A percentile compares a stretch with the other conserved stretches of the same genome.
Conservation (phyloP, 1,140 invertebrate genomes). For the Maniola jurtina region DNA sequence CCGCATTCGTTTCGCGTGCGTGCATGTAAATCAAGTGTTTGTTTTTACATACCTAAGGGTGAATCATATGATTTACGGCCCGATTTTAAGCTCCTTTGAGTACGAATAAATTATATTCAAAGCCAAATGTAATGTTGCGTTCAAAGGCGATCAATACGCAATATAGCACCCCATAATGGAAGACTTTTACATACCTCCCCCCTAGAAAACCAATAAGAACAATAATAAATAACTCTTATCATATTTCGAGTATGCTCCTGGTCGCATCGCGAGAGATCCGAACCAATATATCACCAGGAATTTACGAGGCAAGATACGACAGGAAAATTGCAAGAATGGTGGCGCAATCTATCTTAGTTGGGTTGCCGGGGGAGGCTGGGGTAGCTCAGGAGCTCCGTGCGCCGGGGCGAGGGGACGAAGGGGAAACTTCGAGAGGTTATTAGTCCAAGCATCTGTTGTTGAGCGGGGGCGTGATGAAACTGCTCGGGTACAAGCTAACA, state of each 20-base stretch:
- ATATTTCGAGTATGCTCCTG: conserved; percentile 80
- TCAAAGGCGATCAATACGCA: conserved; percentile 38
- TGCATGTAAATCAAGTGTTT: conserved; percentile 44
- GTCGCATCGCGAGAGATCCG: conserved; percentile 82
- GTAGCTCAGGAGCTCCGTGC: conserved; percentile 51
- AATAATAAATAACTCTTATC: conserved; percentile 79
- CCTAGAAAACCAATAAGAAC: conserved; percentile 77
- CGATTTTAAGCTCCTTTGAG: conserved; percentile 35
- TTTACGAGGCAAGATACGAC: conserved; percentile 88
- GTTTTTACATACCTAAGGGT: conserved; percentile 41
- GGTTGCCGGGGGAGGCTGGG: conserved; percentile 73
- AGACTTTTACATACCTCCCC: conserved; percentile 59
- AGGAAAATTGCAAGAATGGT: conserved; percentile 89
- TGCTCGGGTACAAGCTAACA: conserved; percentile 75
- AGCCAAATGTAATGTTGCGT: conserved; percentile 17
- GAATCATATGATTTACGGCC: conserved; percentile 42
- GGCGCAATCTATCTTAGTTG: conserved; percentile 86
- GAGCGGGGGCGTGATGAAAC: conserved; percentile 76
- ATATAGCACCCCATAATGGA: conserved; percentile 49
- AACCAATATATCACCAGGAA: conserved; percentile 86
- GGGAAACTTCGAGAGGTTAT: conserved; percentile 80
- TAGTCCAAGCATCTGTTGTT: conserved; percentile 81
- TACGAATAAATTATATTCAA: conserved; percentile 33
- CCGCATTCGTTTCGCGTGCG: conserved; percentile 39
- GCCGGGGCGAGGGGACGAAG: conserved; percentile 43